Conservation (phyloP, 2,113 vertebrate species). For the Zapornia atra region DNA sequence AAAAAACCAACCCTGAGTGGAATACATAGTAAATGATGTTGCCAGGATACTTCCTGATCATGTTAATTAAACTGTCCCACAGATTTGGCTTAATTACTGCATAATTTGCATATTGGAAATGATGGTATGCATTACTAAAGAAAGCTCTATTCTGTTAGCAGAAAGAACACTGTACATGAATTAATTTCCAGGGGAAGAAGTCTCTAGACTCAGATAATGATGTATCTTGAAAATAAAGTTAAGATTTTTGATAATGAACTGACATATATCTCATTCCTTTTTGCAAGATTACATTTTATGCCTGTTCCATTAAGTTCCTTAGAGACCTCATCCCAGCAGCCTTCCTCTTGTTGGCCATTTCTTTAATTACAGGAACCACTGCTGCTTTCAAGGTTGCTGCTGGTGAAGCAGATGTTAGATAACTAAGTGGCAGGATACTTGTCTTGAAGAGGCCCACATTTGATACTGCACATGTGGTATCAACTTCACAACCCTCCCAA, state of each 20-base stretch:
- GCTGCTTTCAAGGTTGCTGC: neutral
- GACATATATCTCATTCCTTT: neutral
- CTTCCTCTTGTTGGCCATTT: neutral
- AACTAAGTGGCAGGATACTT: neutral
- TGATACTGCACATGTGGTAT: neutral
- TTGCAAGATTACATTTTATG: neutral
- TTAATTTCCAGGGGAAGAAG: slow-evolving; percentile 38
- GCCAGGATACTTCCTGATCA: slow-evolving; percentile 77
- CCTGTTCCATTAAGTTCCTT: neutral
- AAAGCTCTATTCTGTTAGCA: slow-evolving; percentile 29
- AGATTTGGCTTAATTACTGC: slow-evolving; percentile 74
- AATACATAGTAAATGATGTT: slow-evolving; percentile 67
- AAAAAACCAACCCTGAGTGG: slow-evolving; percentile 3
- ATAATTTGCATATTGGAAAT: slow-evolving; percentile 55
- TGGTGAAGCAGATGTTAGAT: neutral
- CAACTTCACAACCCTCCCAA: neutral
- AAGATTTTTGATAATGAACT: slow-evolving; percentile 9
- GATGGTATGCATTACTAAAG: slow-evolving; percentile 29
- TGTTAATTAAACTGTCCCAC: slow-evolving; percentile 80
- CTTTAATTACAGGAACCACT: neutral
- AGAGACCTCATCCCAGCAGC: neutral
- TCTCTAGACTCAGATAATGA: neutral
- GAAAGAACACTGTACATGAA: slow-evolving; percentile 15
- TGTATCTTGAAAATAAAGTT: neutral
- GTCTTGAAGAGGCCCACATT: neutral